Evolutionary conservation across 2,888 invertebrate genomes (phyloP).

Genomic region (Pristionchus exspectatus): DNA sequence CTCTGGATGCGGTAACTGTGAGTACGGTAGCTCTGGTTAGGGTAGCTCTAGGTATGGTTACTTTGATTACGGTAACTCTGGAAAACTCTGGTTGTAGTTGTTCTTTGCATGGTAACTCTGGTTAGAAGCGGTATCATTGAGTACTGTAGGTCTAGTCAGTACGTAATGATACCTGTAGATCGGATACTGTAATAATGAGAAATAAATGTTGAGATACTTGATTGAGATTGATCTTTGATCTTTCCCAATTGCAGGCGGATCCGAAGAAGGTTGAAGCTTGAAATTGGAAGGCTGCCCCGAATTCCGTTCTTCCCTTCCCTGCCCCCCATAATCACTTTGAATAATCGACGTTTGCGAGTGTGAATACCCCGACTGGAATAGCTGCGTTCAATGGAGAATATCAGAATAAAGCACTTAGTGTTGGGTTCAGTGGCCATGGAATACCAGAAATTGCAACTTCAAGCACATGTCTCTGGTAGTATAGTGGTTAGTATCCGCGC

Average conservation of each 20-base stretch:
- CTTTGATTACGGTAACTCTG: too few species aligned
- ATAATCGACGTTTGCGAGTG: conserved; percentile 12
- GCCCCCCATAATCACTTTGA: neutral
- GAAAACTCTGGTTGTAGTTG: too few species aligned
- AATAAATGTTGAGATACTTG: too few species aligned
- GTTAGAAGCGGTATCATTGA: too few species aligned
- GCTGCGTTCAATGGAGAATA: conserved; percentile 5
- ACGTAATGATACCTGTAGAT: too few species aligned
- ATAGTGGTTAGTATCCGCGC: conserved; percentile 83
- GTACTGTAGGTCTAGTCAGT: too few species aligned
- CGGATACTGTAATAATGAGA: neutral
- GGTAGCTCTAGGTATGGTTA: neutral
- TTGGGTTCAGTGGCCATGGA: neutral
- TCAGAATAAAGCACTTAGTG: conserved; percentile 34
- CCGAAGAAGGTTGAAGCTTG: neutral
- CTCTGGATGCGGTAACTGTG: neutral
- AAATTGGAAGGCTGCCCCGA: too few species aligned
- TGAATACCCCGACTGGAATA: neutral
- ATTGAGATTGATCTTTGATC: neutral
- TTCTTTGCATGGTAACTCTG: too few species aligned
- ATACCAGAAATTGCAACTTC: neutral
- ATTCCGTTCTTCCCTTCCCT: neutral
- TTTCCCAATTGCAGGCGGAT: neutral
- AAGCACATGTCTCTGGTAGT: conserved; percentile 78
- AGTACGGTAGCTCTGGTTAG: neutral